phyloP scores from a whole-genome alignment of 2,797 vertebrate species.

The Fundulus diaphanus region DNA sequence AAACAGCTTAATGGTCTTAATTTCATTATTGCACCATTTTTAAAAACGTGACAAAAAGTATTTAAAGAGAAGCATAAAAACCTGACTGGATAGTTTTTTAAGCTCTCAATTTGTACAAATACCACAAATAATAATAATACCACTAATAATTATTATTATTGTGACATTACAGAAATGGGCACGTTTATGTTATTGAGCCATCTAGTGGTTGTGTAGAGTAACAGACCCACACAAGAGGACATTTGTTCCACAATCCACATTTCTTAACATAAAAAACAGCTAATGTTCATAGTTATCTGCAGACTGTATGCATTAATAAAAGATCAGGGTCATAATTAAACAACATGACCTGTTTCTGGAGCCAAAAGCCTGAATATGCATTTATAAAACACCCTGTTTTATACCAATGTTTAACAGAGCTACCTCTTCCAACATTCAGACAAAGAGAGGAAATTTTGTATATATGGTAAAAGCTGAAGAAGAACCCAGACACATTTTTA shows the following conservation, averaged over 20 bases:
- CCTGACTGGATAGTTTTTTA: not conserved
- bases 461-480: not conserved
- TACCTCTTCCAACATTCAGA: too few relatives aligned
- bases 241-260: not conserved
- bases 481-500: not conserved
- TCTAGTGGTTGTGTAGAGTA: not conserved
- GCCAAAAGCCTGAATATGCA: not conserved
- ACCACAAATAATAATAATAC: not conserved
- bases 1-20: not conserved
- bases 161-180: not conserved
- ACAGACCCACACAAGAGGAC: not conserved
- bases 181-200: not conserved
- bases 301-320: not conserved
- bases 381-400: too few relatives aligned
- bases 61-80: not conserved
- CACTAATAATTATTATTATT: not conserved
- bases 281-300: not conserved
- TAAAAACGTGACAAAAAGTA: not conserved
- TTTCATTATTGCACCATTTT: not conserved
- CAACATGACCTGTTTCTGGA: not conserved
- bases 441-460: too few relatives aligned
- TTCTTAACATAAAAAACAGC: not conserved
- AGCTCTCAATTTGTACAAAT: not conserved
- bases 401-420: not conserved
- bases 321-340: not conserved